Evolutionary conservation across 2,113 vertebrate species (phyloP), one percentile per base, ranked within the genome.

Genomic region (Nesogale talazaci): DNA sequence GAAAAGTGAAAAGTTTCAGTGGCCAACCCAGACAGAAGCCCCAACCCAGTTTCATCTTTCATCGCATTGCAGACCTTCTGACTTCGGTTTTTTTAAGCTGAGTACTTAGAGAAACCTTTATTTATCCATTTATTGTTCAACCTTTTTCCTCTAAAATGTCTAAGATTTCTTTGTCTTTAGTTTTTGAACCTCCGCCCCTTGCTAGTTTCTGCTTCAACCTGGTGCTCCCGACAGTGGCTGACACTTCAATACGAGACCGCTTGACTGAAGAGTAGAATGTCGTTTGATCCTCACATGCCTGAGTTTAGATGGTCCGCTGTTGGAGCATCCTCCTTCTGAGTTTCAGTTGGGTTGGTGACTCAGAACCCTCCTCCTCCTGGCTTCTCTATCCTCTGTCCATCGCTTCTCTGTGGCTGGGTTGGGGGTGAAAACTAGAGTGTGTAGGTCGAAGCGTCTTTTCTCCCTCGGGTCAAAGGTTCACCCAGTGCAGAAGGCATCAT

Each of bases 391-490:
- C 6, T 46, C 69, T 23, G 4, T 34, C 67, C 22, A 9, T 1
- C 76, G 31, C n/a, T 19, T 40, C 42, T 22, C 25, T 22, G 9
- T 31, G 86, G 57, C 31, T 52, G 83, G n/a, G 61, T 10, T 20
- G 25, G 34, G 63, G 80, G 34, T 77, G 52, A 70, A 90, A 80
- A 80, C 65, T 72, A 10, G 29, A 91, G 74, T 69, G 61, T 91
- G 61, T 75, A 17, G 75, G 31, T 77, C 40, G 61, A 90, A 80
- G 76, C 65, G 65, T 25, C 89, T 74, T 69, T 56, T 91, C 56
- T 75, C 17, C 42, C 42, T 69, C 59, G 10, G 40, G 88, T 96
- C 57, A 86, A 94, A 83, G 36, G 34, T 88, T 94, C 40, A 76
- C 69, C 69, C 59, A 29, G 46, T 38, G 79, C 31, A 42, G 83